Conservation (phyloP, 2,888 invertebrate species). For the Dinocampus coccinellae region DNA sequence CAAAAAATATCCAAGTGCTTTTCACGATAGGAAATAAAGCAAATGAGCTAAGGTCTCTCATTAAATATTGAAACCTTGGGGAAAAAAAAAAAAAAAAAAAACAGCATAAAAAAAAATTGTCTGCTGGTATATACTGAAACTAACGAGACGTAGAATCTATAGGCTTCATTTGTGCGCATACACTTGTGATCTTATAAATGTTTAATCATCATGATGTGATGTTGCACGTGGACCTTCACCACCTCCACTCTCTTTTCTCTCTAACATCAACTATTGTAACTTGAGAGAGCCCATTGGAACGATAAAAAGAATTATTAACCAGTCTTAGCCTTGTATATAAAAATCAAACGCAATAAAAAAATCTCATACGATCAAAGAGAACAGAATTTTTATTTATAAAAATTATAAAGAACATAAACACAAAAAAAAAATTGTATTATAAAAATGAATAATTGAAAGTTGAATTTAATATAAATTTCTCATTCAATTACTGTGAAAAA, state of each 20-base stretch:
- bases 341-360: constrained; percentile 43
- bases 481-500: no score
- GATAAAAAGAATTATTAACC: constrained; percentile 62
- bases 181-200: constrained; percentile 37
- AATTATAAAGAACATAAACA: no score
- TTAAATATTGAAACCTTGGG: constrained; percentile 36
- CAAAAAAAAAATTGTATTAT: no score
- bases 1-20: background rate
- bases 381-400: no score
- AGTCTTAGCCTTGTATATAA: constrained; percentile 40
- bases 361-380: constrained; percentile 48
- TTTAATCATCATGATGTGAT: constrained; percentile 42
- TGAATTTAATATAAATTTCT: no score
- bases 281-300: constrained; percentile 25
- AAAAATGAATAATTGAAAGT: no score
- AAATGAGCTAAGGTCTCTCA: background rate
- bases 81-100: constrained; percentile 15
- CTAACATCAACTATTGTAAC: constrained; percentile 12
- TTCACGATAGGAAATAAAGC: background rate
- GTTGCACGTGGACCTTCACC: constrained; percentile 29
- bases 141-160: constrained; percentile 40
- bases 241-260: no score
- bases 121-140: no score
- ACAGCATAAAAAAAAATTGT: background rate
- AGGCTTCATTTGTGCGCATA: constrained; percentile 33